phyloP scores from a whole-genome alignment of 2,113 vertebrate species.

The Siniperca chuatsi region DNA sequence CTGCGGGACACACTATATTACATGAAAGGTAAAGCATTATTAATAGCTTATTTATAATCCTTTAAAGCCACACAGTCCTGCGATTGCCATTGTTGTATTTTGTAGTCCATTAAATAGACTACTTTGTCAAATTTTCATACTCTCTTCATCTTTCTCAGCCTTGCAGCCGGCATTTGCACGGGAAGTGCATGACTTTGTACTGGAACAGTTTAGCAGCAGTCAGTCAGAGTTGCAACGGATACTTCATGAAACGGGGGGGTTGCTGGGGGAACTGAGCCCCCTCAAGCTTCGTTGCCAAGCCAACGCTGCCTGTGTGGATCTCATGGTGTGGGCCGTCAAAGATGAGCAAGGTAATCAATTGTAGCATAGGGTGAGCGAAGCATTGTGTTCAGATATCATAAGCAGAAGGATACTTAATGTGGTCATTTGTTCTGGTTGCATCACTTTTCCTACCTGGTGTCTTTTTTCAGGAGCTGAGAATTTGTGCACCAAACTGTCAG shows the following conservation, averaged over 20 bases:
- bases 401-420: constrained; percentile 17
- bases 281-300: constrained; percentile 97
- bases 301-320: constrained; percentile 96
- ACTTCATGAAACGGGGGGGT: constrained; percentile 89
- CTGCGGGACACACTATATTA: constrained; percentile 94
- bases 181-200: constrained; percentile 96
- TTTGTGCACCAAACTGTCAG: constrained; percentile 94
- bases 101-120: not conserved
- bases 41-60: not conserved
- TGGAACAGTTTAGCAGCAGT: constrained; percentile 96
- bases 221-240: constrained; percentile 95
- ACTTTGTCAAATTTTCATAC: not conserved
- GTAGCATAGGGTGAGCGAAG: constrained; percentile 3
- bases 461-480: constrained; percentile 91
- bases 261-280: constrained; percentile 90
- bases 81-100: not conserved
- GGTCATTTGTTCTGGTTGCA: constrained; percentile 6
- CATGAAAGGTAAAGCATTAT: constrained; percentile 89
- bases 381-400: not conserved
- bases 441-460: constrained; percentile 26
- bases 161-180: constrained; percentile 91
- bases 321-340: constrained; percentile 99
- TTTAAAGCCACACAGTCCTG: not conserved
- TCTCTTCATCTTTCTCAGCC: constrained; percentile 75
- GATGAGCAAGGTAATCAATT: constrained; percentile 92